Base-by-base conservation (phyloP, 2,888 invertebrate genomes). In the Homarus gammarus region DNA sequence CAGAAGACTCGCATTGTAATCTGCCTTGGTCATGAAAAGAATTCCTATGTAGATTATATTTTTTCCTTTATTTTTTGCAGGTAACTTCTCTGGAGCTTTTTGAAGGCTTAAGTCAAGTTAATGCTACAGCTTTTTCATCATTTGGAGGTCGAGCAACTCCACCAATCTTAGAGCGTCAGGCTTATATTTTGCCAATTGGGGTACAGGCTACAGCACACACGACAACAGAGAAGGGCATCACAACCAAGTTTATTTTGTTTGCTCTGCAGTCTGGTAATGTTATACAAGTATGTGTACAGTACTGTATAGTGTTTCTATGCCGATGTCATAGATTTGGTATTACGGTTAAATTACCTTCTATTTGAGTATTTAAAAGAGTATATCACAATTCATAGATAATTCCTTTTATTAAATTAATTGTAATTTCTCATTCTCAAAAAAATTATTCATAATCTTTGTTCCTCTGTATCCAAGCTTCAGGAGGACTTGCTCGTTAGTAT, bases 81-180 rank as follows among this genome's bases (percentile, higher is more conserved):
- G 95, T 99, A 87, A 97, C 97, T 0, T 97, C 98, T 0, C 95
- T 99, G 93, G 99, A 99, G 95, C 94, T 99, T 92, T 99, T 98
- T 94, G 99, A 99, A 94, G 99, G 99, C 70, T 96, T 97, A 93
- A 95, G 96, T 92, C 96, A 97, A 94, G 95, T 96, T 90, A 98
- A 98, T 93, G 96, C 96, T 31, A 90, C 94, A 93, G 96, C 96
- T 64, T 99, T 99, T 95, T 98, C 98, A 92, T 99, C 99, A 15
- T 95, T 98, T 93, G 95, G 96, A 88, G 95, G 96, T 8, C 96
- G 73, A 2, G 85, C 96, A 83, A 93, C 93, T n/a, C 92, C 93
- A 5, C 92, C 94, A 27, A 92, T 93, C 89, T 87, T 94, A 94
- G 36, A 92, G 81, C 73, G 89, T 1, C 92, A 92, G 51, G 87